A percentile compares a stretch with the other conserved stretches of the same genome.
Evolutionary conservation across 2,113 vertebrate species (phyloP).

Genomic region (Mustela lutreola): DNA sequence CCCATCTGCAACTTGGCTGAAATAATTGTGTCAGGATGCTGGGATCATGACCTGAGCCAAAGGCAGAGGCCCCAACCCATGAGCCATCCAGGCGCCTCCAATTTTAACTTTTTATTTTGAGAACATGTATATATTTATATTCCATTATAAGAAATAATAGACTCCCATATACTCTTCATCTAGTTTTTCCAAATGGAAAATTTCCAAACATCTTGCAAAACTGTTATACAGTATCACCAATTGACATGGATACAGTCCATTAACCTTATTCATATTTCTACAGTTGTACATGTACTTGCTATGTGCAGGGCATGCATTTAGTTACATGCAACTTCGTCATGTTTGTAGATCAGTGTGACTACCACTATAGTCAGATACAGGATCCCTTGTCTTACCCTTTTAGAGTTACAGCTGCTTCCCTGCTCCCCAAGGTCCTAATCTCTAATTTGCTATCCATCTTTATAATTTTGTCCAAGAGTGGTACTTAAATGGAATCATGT

Average conservation of each 20-base stretch:
- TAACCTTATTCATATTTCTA: not conserved
- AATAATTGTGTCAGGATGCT: too few relatives aligned
- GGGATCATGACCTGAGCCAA: too few relatives aligned
- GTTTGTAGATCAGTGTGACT: not conserved
- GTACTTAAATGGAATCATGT: not conserved
- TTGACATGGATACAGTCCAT: not conserved
- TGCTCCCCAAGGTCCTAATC: not conserved
- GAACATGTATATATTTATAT: not conserved
- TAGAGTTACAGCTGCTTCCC: not conserved
- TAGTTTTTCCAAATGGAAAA: not conserved
- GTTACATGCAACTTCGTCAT: not conserved
- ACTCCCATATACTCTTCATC: not conserved
- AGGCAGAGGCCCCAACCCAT: not conserved
- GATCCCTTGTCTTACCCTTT: not conserved
- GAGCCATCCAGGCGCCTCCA: not conserved
- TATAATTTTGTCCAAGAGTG: not conserved
- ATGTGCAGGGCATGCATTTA: not conserved
- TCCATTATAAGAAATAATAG: not conserved
- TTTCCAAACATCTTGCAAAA: not conserved
- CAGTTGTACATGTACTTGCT: not conserved
- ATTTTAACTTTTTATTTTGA: slow-evolving; percentile 20
- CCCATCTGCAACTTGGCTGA: too few relatives aligned
- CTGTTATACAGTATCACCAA: not conserved
- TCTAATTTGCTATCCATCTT: not conserved
- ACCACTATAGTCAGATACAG: not conserved